Base-by-base conservation (phyloP, 1,140 invertebrate species). In the Cyclina sinensis region DNA sequence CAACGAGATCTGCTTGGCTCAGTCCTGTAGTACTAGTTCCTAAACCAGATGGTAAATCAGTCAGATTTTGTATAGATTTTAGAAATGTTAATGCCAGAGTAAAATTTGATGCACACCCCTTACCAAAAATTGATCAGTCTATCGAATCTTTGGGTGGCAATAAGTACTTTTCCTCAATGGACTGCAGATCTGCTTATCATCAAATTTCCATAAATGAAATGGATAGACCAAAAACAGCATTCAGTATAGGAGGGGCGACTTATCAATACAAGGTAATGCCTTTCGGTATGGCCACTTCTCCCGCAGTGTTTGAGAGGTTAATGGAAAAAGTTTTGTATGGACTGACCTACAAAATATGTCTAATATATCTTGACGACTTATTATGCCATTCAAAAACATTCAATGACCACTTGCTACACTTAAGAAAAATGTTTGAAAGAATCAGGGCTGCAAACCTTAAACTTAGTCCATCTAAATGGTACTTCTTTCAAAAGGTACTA, bases 341-440 rank as follows among this genome's bases (percentile, higher is more conserved):
- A n/a, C 27, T 83, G 18, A 70, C 57, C 11, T 68, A 68, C 35
- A 46, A 83, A 48, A 48, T 46, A 21, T 83, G 80, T 46, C 30
- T 86, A 18, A 68, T 86, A 21, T 86, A 86, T 59, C 39, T 78
- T 9, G 73, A 86, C 76, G 84, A 86, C 48, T n/a, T 86, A 21
- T 11, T 86, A 7, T 46, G 24, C 18, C 32, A 51, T 24, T 30
- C 48, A 35, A 78, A 54, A 35, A 78, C 43, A 5, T 78, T 78
- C 27, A 21, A 57, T 54, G 46, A 78, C 1, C 46, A 54, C 24
- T 35, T 78, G 21, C 1, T 12, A 35, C 46, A 68, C 18, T 21
- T 79, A 5, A 30, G 32, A 14, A 0, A 78, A 43, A 54, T 86
- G 27, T 79, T 86, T 37, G 21, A 68, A 27, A 27, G 84, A 30